A percentile compares a stretch with the other conserved stretches of the same genome.
Evolutionary conservation across 2,797 vertebrate genomes (phyloP).

Genomic region (Sus cebifrons): DNA sequence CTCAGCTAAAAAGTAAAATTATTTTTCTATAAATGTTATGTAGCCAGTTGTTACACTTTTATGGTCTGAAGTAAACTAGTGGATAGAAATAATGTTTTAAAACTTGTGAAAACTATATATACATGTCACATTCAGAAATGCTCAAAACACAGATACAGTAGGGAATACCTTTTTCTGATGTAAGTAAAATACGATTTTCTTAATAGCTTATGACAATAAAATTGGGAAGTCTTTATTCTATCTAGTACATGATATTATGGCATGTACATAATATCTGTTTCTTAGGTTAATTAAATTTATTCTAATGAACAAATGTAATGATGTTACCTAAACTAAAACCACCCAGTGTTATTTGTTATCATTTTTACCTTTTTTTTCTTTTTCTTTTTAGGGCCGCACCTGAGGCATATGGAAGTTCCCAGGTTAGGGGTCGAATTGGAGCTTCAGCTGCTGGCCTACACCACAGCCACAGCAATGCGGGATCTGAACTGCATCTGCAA

Average conservation of each 20-base stretch:
- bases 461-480: too few species aligned
- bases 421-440: not conserved
- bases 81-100: not conserved
- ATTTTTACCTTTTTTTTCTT: too few species aligned
- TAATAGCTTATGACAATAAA: not conserved
- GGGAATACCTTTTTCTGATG: not conserved
- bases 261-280: slow-evolving; percentile 2
- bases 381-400: too few species aligned
- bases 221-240: not conserved
- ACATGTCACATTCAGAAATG: not conserved
- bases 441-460: too few species aligned
- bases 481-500: not conserved
- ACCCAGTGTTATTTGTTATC: not conserved
- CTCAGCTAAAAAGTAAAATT: slow-evolving; percentile 12
- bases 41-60: not conserved
- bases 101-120: not conserved
- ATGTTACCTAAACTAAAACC: slow-evolving; percentile 26
- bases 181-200: slow-evolving; percentile 27
- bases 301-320: slow-evolving; percentile 16
- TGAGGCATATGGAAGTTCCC: too few species aligned
- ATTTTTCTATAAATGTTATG: slow-evolving; percentile 15
- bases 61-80: slow-evolving; percentile 26
- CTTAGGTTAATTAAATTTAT: slow-evolving; percentile 41
- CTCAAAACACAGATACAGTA: not conserved
- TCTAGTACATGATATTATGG: slow-evolving; percentile 39